Evolutionary conservation across 2,797 vertebrate genomes (phyloP), one percentile per base, ranked within the genome.

Genomic region (Catostomus latipinnis): DNA sequence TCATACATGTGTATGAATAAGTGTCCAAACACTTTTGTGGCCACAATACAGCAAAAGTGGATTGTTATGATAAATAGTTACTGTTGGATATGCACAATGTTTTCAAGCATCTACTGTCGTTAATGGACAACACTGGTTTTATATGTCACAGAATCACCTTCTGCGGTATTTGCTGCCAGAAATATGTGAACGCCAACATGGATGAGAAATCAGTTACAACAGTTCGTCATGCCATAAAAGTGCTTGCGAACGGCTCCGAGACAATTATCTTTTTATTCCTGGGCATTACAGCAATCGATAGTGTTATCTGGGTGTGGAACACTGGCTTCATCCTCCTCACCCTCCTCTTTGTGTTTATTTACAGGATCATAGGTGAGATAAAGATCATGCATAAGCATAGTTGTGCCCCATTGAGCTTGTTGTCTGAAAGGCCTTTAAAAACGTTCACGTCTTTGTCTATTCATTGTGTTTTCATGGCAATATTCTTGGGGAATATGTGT

Each of bases 191-290:
- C 0, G 92, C 96, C 45, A 99, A 99, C 91, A 97, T 99, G 95
- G 90, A 95, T 0, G 96, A 97, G 84, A 92, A 85, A 58, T 99
- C 98, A 0, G 94, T 96, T 73, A 93, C 91, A 56, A 97, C 97
- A 0, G 95, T 99, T 77, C 92, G 93, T 76, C 96, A 96, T 0
- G 93, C 92, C 71, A 97, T 99, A 96, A 99, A 99, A 93, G 95
- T 99, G 85, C 86, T 99, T 13, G 97, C 98, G 49, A 97, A 97
- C 1, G 96, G 96, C 4, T 96, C 97, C 0, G 98, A 99, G 88
- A 99, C 98, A 63, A 98, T 99, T 85, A 96, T 99, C 81, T 99
- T 99, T 46, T 94, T 99, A 88, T 98, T 99, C 89, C 92, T 99
- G 66, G 98, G 98, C 61, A 94, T 99, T 90, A 98, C 97, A 0